Conservation (phyloP, 1,140 invertebrate genomes). For the Gryon sp. region DNA sequence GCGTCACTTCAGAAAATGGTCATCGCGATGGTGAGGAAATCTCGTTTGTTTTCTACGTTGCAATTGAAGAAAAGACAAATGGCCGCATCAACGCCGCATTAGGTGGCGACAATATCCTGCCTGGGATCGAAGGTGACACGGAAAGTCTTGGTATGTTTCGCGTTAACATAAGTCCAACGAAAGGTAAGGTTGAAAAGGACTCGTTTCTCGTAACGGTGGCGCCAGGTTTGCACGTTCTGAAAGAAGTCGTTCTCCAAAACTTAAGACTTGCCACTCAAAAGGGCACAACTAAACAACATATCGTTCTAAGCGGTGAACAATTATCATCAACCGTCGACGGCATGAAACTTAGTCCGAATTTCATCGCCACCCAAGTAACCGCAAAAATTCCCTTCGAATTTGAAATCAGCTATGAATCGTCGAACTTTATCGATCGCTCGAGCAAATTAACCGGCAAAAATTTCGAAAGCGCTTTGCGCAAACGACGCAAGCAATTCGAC, state of each 20-base stretch:
- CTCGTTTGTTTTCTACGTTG: constrained; percentile 88
- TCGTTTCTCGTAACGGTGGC: constrained; percentile 87
- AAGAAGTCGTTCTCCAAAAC: constrained; percentile 87
- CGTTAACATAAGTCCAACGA: constrained; percentile 75
- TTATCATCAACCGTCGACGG: constrained; percentile 77
- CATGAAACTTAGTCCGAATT: constrained; percentile 85
- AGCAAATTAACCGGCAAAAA: constrained; percentile 82
- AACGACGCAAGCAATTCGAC: constrained; percentile 82
- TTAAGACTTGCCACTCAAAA: constrained; percentile 82
- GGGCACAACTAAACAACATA: constrained; percentile 80
- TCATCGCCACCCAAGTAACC: constrained; percentile 90
- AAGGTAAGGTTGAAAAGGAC: constrained; percentile 84
- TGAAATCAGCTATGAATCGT: constrained; percentile 92
- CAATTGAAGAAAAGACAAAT: constrained; percentile 85
- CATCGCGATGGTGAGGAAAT: constrained; percentile 79
- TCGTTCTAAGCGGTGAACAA: constrained; percentile 83
- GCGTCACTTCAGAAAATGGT: constrained; percentile 80
- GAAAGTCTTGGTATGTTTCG: constrained; percentile 89
- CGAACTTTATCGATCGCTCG: constrained; percentile 81
- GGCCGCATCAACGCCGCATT: constrained; percentile 82
- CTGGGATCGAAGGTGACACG: constrained; percentile 88
- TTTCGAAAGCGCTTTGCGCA: constrained; percentile 83
- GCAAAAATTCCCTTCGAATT: constrained; percentile 90
- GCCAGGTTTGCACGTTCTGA: constrained; percentile 86
- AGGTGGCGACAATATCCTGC: constrained; percentile 81